Conservation (phyloP, 1,140 invertebrate genomes). For the Drosophila orosa region DNA sequence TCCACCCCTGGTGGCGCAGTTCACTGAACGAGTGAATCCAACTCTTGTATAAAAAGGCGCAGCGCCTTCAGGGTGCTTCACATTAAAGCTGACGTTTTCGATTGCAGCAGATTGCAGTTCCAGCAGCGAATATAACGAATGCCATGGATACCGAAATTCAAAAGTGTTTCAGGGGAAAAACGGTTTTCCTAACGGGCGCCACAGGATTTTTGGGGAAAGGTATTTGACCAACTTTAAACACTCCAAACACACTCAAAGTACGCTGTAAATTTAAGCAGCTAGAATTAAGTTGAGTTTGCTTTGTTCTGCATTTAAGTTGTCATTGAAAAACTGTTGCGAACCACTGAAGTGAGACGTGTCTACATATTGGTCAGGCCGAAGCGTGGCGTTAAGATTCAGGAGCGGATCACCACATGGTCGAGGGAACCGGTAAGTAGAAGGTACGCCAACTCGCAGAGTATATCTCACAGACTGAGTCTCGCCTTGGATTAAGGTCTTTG, state of each 20-base stretch:
- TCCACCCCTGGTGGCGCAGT: slow-evolving; percentile 16
- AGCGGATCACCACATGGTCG: slow-evolving; percentile 88
- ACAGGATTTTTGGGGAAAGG: slow-evolving; percentile 57
- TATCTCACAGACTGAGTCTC: background rate
- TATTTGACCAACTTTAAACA: slow-evolving; percentile 3
- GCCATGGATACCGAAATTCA: slow-evolving; percentile 52
- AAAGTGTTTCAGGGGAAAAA: slow-evolving; percentile 45
- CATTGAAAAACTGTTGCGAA: slow-evolving; percentile 92
- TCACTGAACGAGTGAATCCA: slow-evolving; percentile 1
- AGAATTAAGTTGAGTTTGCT: background rate
- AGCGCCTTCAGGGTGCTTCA: background rate
- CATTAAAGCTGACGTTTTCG: slow-evolving; percentile 4
- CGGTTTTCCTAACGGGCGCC: slow-evolving; percentile 48
- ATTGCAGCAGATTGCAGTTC: no score
- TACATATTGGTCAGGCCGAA: slow-evolving; percentile 91
- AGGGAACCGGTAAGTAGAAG: slow-evolving; percentile 77
- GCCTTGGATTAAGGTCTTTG: slow-evolving; percentile 33
- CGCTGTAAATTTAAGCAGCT: background rate
- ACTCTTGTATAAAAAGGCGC: slow-evolving; percentile 25
- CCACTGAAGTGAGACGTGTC: slow-evolving; percentile 89
- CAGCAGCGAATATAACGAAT: background rate
- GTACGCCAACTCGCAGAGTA: fast-evolving
- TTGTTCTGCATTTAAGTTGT: slow-evolving; percentile 84
- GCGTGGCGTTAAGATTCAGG: slow-evolving; percentile 88
- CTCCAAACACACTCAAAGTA: background rate